Evolutionary conservation across 1,140 invertebrate species (phyloP).

Genomic region (Drosophila pectinifera): DNA sequence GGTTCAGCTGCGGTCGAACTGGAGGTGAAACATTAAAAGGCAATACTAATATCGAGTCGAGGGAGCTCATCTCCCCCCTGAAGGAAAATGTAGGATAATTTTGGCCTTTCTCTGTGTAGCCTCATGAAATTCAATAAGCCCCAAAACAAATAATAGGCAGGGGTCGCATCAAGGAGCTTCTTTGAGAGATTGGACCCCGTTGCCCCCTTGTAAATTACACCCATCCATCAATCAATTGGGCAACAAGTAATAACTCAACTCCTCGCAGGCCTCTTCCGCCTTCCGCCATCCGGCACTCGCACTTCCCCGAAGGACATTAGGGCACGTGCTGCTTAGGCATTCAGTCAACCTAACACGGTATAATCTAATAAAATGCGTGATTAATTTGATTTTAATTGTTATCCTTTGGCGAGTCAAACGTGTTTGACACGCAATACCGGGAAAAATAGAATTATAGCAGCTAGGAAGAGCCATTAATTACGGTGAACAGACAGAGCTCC

Average conservation of each 20-base stretch:
- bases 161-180: slow-evolving; percentile 28
- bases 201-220: slow-evolving; percentile 48
- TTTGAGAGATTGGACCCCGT: slow-evolving; percentile 14
- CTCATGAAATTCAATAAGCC: slow-evolving; percentile 35
- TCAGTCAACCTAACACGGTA: slow-evolving; percentile 69
- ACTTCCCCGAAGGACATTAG: slow-evolving; percentile 22
- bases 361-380: slow-evolving; percentile 83
- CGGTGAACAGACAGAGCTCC: slow-evolving; percentile 27
- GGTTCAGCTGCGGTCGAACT: slow-evolving; percentile 37
- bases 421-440: slow-evolving; percentile 58
- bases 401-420: slow-evolving; percentile 76
- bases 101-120: slow-evolving; percentile 7
- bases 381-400: slow-evolving; percentile 84
- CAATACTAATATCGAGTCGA: slow-evolving; percentile 2
- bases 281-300: slow-evolving; percentile 11
- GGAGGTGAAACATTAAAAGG: slow-evolving; percentile 33
- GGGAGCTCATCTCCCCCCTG: no score
- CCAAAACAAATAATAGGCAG: slow-evolving; percentile 35
- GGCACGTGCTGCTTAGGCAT: slow-evolving; percentile 63
- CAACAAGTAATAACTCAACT: slow-evolving; percentile 76
- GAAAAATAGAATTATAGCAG: slow-evolving; percentile 72
- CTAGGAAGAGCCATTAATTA: slow-evolving; percentile 79
- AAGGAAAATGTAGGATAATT: no score
- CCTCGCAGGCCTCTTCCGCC: slow-evolving; percentile 32
- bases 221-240: slow-evolving; percentile 72